Percentiles rank a stretch among this genome's conserved stretches.
These are phyloP conservation scores for Cyclophora punctaria DNA, from an alignment of 2,888 invertebrate species.

Conservation along the genomic window DNA sequence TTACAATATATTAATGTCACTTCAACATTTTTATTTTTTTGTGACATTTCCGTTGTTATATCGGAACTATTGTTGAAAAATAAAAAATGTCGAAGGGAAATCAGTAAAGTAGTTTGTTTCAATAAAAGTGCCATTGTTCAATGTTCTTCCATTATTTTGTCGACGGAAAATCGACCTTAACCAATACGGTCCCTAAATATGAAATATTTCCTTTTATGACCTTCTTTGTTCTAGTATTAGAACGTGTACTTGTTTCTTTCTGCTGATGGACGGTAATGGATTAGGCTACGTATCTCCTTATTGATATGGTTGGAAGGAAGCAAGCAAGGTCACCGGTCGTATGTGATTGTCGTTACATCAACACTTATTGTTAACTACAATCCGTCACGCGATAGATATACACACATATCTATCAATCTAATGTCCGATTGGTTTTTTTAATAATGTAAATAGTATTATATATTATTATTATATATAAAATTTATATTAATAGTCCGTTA, in stretches of 20 bases:
- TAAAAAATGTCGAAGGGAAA: no score
- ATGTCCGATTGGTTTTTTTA: constrained; percentile 46
- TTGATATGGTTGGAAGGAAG: constrained; percentile 16
- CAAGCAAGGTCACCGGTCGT: constrained; percentile 16
- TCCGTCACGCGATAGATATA: constrained; percentile 16
- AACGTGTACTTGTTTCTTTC: constrained; percentile 33
- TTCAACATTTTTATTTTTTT: no score
- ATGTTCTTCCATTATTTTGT: constrained; percentile 60
- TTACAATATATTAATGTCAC: no score
- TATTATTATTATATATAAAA: constrained; percentile 46
- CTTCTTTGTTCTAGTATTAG: constrained; percentile 7
- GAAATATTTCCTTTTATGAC: neutral
- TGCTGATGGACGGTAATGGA: constrained; percentile 10
- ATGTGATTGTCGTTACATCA: constrained; percentile 15
- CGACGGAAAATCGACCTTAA: constrained; percentile 35
- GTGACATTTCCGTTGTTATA: no score
- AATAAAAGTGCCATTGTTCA: constrained; percentile 8
- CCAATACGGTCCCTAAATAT: constrained; percentile 10
- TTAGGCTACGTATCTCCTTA: constrained; percentile 10
- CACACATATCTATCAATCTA: constrained; percentile 8
- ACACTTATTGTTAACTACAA: constrained; percentile 9
- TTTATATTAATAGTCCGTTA: constrained; percentile 61
- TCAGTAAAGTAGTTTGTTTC: no score
- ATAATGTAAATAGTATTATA: constrained; percentile 54
- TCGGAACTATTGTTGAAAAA: no score